These are phyloP conservation scores for Oscheius sp. DNA, from an alignment of 2,888 invertebrate genomes.

Conservation along the genomic window DNA sequence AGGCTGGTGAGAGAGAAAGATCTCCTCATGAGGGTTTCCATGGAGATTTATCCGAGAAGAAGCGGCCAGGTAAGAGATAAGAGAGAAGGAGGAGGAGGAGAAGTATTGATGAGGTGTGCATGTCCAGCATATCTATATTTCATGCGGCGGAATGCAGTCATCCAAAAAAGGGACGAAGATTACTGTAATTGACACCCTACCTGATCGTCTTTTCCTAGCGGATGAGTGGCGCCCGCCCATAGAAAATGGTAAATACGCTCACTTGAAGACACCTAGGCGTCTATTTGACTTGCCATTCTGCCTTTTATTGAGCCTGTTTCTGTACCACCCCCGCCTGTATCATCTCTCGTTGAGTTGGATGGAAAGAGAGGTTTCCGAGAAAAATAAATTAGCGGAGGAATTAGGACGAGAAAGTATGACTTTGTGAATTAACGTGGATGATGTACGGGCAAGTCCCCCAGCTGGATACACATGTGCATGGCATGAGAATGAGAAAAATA, in stretches of 20 bases:
- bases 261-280: neutral
- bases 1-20: neutral
- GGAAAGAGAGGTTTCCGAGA: too few species aligned
- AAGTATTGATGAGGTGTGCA: conserved; percentile 3
- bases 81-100: neutral
- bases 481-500: too few species aligned
- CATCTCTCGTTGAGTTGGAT: neutral
- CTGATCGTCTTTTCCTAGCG: neutral
- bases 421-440: too few species aligned
- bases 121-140: conserved; percentile 2
- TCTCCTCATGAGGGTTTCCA: neutral
- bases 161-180: neutral
- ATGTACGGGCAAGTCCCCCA: too few species aligned
- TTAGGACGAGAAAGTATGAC: too few species aligned
- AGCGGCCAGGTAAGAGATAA: neutral
- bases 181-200: neutral
- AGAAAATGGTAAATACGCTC: conserved; percentile 27
- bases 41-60: neutral
- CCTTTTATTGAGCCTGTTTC: conserved; percentile 27
- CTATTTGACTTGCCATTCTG: conserved; percentile 27
- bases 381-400: too few species aligned
- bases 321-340: conserved; percentile 1
- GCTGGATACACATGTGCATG: too few species aligned
- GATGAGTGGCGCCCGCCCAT: conserved; percentile 24
- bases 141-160: neutral